These are phyloP conservation scores for Geococcyx californianus DNA, from an alignment of 2,113 vertebrate genomes.

Conservation along the genomic window DNA sequence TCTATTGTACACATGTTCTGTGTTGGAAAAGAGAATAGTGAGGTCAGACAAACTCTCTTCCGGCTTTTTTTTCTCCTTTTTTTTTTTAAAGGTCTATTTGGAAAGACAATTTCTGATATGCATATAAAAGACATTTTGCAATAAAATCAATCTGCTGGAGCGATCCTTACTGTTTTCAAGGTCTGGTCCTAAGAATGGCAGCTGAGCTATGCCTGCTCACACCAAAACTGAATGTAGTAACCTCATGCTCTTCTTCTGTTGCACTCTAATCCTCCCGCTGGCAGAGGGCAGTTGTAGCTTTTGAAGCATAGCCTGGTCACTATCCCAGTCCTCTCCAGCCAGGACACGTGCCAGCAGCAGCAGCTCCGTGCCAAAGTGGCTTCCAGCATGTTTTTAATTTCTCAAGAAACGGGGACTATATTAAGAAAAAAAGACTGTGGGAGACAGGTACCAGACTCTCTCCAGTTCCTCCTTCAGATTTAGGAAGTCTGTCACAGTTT, in stretches of 20 bases:
- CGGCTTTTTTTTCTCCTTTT: not conserved
- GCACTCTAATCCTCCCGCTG: not conserved
- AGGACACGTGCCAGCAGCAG: not conserved
- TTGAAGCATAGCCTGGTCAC: not conserved
- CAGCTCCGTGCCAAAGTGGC: not conserved
- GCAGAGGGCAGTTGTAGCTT: not conserved
- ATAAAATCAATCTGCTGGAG: not conserved
- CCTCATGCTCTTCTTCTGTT: not conserved
- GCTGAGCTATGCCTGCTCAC: not conserved
- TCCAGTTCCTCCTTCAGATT: not conserved
- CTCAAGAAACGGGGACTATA: not conserved
- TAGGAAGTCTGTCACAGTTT: not conserved
- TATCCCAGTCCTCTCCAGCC: not conserved
- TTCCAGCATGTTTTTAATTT: not conserved
- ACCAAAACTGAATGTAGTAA: not conserved
- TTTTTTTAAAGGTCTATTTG: not conserved
- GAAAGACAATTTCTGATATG: not conserved
- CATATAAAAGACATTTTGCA: not conserved
- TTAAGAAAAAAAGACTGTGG: not conserved
- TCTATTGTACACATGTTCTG: constrained; percentile 97
- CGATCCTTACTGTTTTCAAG: not conserved
- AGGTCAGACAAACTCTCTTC: not conserved
- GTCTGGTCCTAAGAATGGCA: not conserved
- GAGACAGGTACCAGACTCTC: rapidly evolving
- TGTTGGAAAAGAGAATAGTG: not conserved